Evolutionary conservation across 2,888 invertebrate genomes (phyloP).

Genomic region (Metalampra italica): DNA sequence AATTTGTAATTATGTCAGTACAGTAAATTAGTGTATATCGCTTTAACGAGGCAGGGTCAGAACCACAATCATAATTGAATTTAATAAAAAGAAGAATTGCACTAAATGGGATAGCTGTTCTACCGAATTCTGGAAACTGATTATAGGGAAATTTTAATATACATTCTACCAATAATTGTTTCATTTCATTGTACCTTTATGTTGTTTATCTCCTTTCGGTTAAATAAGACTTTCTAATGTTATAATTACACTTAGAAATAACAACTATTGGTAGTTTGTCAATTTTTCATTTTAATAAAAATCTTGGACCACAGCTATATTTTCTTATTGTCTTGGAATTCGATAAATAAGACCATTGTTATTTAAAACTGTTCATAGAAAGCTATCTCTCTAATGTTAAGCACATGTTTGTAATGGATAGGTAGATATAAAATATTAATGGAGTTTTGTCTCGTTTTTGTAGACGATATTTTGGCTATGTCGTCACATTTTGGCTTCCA

Average conservation of each 20-base stretch:
- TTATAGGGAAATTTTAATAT: constrained; percentile 22
- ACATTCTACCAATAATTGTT: constrained; percentile 16
- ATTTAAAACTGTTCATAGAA: constrained; percentile 38
- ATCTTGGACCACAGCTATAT: constrained; percentile 68
- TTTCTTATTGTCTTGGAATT: constrained; percentile 49
- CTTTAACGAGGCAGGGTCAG: constrained; percentile 77
- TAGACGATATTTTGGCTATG: constrained; percentile 46
- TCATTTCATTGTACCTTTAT: not conserved
- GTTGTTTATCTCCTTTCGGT: not conserved
- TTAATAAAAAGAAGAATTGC: constrained; percentile 34
- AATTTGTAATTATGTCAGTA: constrained; percentile 54
- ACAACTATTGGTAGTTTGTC: constrained; percentile 10
- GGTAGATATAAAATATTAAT: constrained; percentile 16
- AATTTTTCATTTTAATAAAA: constrained; percentile 20
- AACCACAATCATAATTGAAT: constrained; percentile 65
- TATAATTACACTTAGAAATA: not conserved
- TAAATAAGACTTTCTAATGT: not conserved
- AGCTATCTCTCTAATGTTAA: constrained; percentile 66
- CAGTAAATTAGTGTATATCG: constrained; percentile 63
- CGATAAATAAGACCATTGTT: constrained; percentile 59
- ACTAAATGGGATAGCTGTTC: constrained; percentile 60
- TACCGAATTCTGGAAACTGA: constrained; percentile 28
- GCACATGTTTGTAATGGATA: constrained; percentile 33
- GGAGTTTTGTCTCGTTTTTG: constrained; percentile 46
- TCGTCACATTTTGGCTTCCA: constrained; percentile 70